Percentiles rank a stretch among this genome's conserved stretches.
phyloP scores from a whole-genome alignment of 2,888 invertebrate species.

The Xestia rhomboidea region DNA sequence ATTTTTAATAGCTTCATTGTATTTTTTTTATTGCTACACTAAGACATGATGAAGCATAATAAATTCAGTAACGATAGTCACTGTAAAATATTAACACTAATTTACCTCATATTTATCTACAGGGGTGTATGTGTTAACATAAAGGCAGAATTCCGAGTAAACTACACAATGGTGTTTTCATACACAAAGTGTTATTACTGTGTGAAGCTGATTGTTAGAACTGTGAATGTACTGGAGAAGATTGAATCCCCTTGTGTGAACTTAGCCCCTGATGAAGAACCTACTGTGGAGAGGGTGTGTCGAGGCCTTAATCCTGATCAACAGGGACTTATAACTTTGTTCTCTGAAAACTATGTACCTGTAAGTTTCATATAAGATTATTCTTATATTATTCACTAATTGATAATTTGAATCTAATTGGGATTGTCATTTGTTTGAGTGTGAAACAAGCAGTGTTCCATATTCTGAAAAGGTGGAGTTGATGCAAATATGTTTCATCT shows the following conservation, averaged over 20 bases:
- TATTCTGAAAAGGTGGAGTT: background rate
- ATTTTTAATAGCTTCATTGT: background rate
- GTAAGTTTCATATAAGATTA: slow-evolving; percentile 78
- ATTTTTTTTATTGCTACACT: background rate
- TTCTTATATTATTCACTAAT: background rate
- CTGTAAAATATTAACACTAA: background rate
- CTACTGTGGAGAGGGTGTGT: slow-evolving; percentile 95
- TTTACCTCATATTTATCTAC: slow-evolving; percentile 50
- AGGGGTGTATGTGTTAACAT: slow-evolving; percentile 94
- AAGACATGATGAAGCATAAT: background rate
- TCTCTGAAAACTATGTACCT: slow-evolving; percentile 97
- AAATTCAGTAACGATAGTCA: background rate
- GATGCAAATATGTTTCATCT: background rate
- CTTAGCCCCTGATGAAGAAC: slow-evolving; percentile 91
- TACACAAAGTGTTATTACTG: slow-evolving; percentile 94
- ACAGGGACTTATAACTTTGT: slow-evolving; percentile 95
- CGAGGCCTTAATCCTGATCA: slow-evolving; percentile 94
- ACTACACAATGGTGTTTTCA: slow-evolving; percentile 96
- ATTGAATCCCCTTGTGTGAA: slow-evolving; percentile 96
- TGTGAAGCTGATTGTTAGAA: slow-evolving; percentile 95
- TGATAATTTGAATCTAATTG: slow-evolving; percentile 13
- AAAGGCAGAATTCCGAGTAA: slow-evolving; percentile 93
- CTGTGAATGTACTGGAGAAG: slow-evolving; percentile 97
- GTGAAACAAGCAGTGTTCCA: background rate
- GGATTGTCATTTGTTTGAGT: background rate